phyloP scores from a whole-genome alignment of 1,140 invertebrate species.

The Doryteuthis pealeii region DNA sequence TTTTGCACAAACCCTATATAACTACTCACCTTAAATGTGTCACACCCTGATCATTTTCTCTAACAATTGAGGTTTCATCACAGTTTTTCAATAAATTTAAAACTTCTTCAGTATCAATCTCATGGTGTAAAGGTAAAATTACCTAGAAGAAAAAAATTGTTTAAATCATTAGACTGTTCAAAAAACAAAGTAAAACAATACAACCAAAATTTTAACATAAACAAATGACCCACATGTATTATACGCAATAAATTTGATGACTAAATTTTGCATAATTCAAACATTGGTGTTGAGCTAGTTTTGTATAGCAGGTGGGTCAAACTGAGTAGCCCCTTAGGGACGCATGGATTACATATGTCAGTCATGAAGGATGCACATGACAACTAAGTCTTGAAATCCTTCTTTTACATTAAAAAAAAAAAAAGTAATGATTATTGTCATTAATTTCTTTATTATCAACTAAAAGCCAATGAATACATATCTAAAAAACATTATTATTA shows the following conservation, averaged over 20 bases:
- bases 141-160: slow-evolving; percentile 35
- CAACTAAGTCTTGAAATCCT: no score
- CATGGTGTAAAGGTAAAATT: slow-evolving; percentile 39
- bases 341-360: no score
- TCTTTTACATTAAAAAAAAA: not conserved
- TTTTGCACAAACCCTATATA: no score
- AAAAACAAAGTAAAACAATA: not conserved
- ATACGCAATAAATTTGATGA: not conserved
- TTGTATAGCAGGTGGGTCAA: not conserved
- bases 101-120: slow-evolving; percentile 56
- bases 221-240: not conserved
- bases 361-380: no score
- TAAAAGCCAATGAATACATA: no score
- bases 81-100: slow-evolving; percentile 71
- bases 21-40: slow-evolving; percentile 74
- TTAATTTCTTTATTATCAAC: no score
- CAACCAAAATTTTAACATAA: not conserved
- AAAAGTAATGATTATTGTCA: no score
- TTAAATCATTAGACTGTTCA: not conserved
- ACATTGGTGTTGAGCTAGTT: not conserved
- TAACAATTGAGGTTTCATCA: slow-evolving; percentile 69
- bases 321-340: no score
- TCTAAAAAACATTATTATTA: no score
- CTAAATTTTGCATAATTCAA: not conserved
- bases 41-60: slow-evolving; percentile 67